Base-by-base conservation (phyloP, 2,797 vertebrate genomes). In the Pampus argenteus region DNA sequence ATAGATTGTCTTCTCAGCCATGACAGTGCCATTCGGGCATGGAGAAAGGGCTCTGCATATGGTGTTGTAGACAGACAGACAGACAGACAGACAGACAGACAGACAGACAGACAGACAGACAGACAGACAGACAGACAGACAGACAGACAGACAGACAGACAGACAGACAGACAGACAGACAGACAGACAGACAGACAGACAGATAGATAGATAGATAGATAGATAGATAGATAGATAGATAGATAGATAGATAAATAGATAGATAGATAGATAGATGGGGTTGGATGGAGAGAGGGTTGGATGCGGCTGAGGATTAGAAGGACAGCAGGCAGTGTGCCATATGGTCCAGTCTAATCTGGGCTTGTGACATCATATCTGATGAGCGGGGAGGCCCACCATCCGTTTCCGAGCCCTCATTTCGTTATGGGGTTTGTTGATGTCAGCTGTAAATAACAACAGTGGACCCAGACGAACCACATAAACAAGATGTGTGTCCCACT, bases 341-440 rank as follows among this genome's bases (percentile, higher is more conserved):
- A 93, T 93, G 94, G 93, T 82, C 85, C 66, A 59, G 83, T 90
- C 89, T 94, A 93, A 95, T 94, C 91, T 92, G 87, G 86, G 78
- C 20, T 79, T 84, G 87, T 94, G 94, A 94, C 94, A 93, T 95
- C 93, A 94, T 81, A 29, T 73, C 66, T 66, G 79, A 78, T 78
- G 79, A 81, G 76, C 44, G 29, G 86, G 85, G 86, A 92, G 88
- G 83, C 74, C 90, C 88, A 66, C 74, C 85, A 71, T 87, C 79
- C 48, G 5, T 60, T 78, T 76, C 67, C 6, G 3, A 89, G 62
- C 44, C 71, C 26, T 86, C 69, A 67, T 82, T 88, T 85, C 66
- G 84, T 87, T 85, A 78, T 9, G 31, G 55, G 58, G 65, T 83
- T 86, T 71, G 65, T 83, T 70, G 64, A 77, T 79, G 74, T 87